Evolutionary conservation across 1,140 invertebrate genomes (phyloP), one percentile per base, ranked within the genome.

Genomic region (Drosophila equinoxialis): DNA sequence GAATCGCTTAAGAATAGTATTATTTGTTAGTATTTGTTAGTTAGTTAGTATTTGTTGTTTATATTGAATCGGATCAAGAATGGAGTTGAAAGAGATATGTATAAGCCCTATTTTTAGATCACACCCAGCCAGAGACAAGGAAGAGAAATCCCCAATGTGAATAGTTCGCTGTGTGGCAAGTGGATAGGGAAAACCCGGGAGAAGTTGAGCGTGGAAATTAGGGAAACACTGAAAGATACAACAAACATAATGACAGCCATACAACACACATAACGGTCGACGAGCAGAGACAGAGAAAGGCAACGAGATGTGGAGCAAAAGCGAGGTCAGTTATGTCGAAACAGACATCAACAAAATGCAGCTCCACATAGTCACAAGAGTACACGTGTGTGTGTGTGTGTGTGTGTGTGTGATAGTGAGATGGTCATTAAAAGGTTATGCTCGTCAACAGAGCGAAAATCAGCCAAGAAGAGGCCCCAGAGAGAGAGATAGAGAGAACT

Each of bases 301-400:
- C 5, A 45, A 3, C 4, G n/a, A 45, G 42, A 17, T 51, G 17
- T 10, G 11, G 26, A 39, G 62, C 39, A 45, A 57, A 65, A 75
- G 74, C 68, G 79, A 82, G 79, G 74, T 81, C 79, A 81, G 64
- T 77, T 71, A 67, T 81, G 74, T 71, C 67, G 65, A 77, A 78
- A 67, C 78, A 81, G 65, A 80, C 77, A 75, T 61, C 41, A 55
- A 55, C 58, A 64, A 30, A 30, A 30, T 39, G 41, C 61, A 58
- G 26, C 59, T 59, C 54, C 65, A 74, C 20, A 66, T 39, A 69
- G 13, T 35, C 39, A 48, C 13, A 17, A 13, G 10, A 35, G 30
- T 61, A 30, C 17, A 60, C 39, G 26, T 37, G 42, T 26, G 69
- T 74, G 66, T 73, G 30, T 54, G 51, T 68, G 30, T 61, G 45